A percentile compares a stretch with the other conserved stretches of the same genome.
phyloP scores from a whole-genome alignment of 1,140 invertebrate genomes.

The Leptopilina boulardi region DNA sequence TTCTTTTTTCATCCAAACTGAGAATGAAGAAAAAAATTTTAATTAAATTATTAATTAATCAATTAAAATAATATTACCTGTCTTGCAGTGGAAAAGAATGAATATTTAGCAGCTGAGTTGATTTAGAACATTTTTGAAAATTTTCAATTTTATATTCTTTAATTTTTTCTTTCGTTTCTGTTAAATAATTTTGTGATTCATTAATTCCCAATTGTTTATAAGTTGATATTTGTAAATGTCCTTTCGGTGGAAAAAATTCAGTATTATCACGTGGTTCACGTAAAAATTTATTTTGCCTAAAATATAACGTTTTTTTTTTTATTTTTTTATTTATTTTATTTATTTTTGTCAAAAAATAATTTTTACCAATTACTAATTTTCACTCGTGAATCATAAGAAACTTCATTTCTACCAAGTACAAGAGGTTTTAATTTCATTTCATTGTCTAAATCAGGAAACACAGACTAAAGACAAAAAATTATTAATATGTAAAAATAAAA shows the following conservation, averaged over 20 bases:
- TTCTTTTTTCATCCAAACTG: slow-evolving; percentile 53
- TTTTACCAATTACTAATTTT: slow-evolving; percentile 60
- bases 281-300: slow-evolving; percentile 54
- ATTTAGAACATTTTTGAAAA: background rate
- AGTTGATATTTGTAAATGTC: slow-evolving; percentile 50
- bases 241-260: slow-evolving; percentile 52
- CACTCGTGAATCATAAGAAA: slow-evolving; percentile 56
- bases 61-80: slow-evolving; percentile 36
- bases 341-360: too few species aligned
- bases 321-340: too few species aligned
- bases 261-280: slow-evolving; percentile 57
- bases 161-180: slow-evolving; percentile 48
- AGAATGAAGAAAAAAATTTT: slow-evolving; percentile 3
- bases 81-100: slow-evolving; percentile 41
- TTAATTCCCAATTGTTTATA: slow-evolving; percentile 52
- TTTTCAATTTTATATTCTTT: slow-evolving; percentile 50
- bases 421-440: slow-evolving; percentile 42
- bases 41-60: slow-evolving; percentile 11
- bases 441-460: slow-evolving; percentile 41
- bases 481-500: slow-evolving; percentile 31
- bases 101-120: slow-evolving; percentile 46
- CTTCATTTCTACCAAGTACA: slow-evolving; percentile 39
- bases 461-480: slow-evolving; percentile 41
- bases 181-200: slow-evolving; percentile 42
- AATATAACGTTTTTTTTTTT: too few species aligned